A percentile compares a stretch with the other conserved stretches of the same genome.
phyloP scores from a whole-genome alignment of 2,797 vertebrate genomes.

The Halcyon chelicuti region DNA sequence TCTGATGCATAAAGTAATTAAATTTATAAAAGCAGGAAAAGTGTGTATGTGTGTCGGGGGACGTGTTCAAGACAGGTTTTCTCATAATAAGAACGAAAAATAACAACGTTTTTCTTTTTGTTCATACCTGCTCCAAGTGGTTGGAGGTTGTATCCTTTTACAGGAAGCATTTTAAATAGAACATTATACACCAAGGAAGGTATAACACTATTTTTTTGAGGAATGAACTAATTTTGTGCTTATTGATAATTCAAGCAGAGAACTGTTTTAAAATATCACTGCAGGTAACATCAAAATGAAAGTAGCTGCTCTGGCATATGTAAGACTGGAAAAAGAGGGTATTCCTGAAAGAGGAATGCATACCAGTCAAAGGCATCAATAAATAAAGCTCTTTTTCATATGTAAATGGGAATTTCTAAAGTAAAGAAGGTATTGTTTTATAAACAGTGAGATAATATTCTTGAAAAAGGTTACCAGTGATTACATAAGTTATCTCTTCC shows the following conservation, averaged over 20 bases:
- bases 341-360: slow-evolving; percentile 70
- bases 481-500: slow-evolving; percentile 84
- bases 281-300: slow-evolving; percentile 49
- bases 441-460: slow-evolving; percentile 86
- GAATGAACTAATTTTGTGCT: not conserved
- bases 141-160: not conserved
- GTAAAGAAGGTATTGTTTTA: slow-evolving; percentile 85
- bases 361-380: slow-evolving; percentile 80
- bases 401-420: slow-evolving; percentile 80
- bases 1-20: not conserved
- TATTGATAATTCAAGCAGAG: not conserved
- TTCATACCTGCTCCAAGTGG: not conserved
- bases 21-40: not conserved
- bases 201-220: not conserved
- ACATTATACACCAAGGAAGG: not conserved
- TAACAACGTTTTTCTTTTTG: not conserved
- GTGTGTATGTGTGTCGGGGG: not conserved
- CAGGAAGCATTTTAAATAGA: not conserved
- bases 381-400: slow-evolving; percentile 84
- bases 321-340: slow-evolving; percentile 50
- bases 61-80: not conserved
- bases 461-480: slow-evolving; percentile 83
- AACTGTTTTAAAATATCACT: slow-evolving; percentile 4
- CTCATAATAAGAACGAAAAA: not conserved
- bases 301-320: slow-evolving; percentile 27